Evolutionary conservation across 1,140 invertebrate species (phyloP).

Genomic region (Hestina assimilis): DNA sequence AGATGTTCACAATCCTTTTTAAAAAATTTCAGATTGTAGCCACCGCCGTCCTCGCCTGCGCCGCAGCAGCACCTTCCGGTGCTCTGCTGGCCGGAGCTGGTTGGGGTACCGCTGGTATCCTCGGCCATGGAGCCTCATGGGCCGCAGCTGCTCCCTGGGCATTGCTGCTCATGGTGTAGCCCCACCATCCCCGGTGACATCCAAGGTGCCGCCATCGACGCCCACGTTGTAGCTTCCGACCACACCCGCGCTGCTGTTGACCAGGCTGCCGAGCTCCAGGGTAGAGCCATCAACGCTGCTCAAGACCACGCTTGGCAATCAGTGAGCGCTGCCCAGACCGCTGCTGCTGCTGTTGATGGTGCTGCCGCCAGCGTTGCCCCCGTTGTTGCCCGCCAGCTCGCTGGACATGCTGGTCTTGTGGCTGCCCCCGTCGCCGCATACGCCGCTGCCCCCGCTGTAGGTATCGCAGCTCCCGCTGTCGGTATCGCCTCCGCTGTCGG

Average conservation of each 20-base stretch:
- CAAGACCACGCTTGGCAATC: conserved; percentile 71
- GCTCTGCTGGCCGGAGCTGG: conserved; percentile 40
- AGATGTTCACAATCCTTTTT: too few species aligned
- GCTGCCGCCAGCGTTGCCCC: conserved; percentile 66
- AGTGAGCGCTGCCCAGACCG: conserved; percentile 74
- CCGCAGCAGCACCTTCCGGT: conserved; percentile 49
- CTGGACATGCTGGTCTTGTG: conserved; percentile 13
- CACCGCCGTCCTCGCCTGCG: conserved; percentile 55
- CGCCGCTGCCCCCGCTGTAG: conserved; percentile 12
- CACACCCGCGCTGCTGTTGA: conserved; percentile 64
- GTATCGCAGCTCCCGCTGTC: conserved; percentile 14
- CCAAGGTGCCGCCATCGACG: conserved; percentile 51
- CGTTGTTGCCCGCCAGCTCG: conserved; percentile 23
- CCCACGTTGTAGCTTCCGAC: conserved; percentile 51
- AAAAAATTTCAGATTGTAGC: conserved; percentile 50
- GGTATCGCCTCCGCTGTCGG: conserved; percentile 1
- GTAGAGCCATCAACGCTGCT: conserved; percentile 77
- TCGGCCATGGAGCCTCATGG: conserved; percentile 38
- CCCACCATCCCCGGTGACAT: conserved; percentile 37
- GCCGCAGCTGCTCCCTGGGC: conserved; percentile 41
- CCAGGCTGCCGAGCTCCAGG: conserved; percentile 77
- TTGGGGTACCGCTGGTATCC: conserved; percentile 31
- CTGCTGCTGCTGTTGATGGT: conserved; percentile 74
- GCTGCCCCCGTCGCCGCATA: conserved; percentile 21
- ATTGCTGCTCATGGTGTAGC: conserved; percentile 40